Evolutionary conservation across 2,888 invertebrate species (phyloP).

Genomic region (Rhagophthalmus giganteus): DNA sequence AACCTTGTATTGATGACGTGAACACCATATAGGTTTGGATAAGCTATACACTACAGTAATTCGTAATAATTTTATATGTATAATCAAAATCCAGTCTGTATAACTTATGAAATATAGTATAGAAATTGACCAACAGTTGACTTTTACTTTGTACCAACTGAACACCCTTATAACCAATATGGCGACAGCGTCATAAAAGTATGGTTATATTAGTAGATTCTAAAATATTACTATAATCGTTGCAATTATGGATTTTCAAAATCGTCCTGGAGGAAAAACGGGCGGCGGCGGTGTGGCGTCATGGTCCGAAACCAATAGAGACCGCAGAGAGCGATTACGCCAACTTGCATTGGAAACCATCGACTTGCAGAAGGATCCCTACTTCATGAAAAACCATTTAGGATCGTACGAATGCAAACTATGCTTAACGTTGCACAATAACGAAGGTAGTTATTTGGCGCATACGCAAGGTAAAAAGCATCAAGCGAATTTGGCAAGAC

Average conservation of each 20-base stretch:
- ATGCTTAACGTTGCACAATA: conserved; percentile 97
- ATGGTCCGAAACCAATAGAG: conserved; percentile 97
- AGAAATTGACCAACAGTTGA: too few species aligned
- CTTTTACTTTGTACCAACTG: too few species aligned
- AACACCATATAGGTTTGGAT: too few species aligned
- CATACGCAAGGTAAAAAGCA: conserved; percentile 99
- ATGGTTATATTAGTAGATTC: not conserved
- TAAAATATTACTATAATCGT: not conserved
- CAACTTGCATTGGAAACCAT: conserved; percentile 98
- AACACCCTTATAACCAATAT: too few species aligned
- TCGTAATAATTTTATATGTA: too few species aligned
- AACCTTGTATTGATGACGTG: too few species aligned
- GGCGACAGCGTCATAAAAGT: too few species aligned
- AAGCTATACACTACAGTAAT: too few species aligned
- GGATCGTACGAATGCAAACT: conserved; percentile 98
- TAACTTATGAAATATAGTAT: too few species aligned
- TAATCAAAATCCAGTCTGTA: too few species aligned
- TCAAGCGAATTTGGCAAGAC: conserved; percentile 95
- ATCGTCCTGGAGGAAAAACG: conserved; percentile 97
- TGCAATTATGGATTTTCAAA: conserved; percentile 92
- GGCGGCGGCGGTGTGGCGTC: conserved; percentile 99
- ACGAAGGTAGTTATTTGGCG: conserved; percentile 97
- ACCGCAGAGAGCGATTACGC: conserved; percentile 91
- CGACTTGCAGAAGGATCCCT: conserved; percentile 98
- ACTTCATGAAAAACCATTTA: conserved; percentile 99